These are phyloP conservation scores for Oryzias dopingdopingensis DNA, from an alignment of 2,797 vertebrate genomes.

Conservation along the genomic window DNA sequence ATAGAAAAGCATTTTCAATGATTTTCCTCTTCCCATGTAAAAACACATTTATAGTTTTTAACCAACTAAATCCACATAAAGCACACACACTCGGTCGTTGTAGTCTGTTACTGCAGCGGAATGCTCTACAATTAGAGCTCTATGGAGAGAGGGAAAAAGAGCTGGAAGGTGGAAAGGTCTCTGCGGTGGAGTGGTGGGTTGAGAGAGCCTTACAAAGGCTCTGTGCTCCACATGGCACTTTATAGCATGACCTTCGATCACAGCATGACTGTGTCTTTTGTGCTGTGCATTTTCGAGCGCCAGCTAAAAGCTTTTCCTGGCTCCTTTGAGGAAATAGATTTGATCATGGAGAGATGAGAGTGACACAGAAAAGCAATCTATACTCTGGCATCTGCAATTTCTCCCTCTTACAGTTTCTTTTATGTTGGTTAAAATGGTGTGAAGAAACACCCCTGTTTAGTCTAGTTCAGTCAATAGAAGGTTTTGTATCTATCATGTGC, in stretches of 20 bases:
- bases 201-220: conserved; percentile 62
- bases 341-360: conserved; percentile 68
- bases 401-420: conserved; percentile 24
- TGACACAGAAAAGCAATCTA: conserved; percentile 66
- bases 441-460: conserved; percentile 3
- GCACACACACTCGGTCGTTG: conserved; percentile 18
- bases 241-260: conserved; percentile 69
- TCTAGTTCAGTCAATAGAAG: conserved; percentile 10
- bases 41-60: neutral
- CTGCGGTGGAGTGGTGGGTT: conserved; percentile 30
- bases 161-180: conserved; percentile 53
- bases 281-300: conserved; percentile 56
- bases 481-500: conserved; percentile 10
- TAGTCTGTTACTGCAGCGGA: conserved; percentile 3
- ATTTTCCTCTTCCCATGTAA: neutral
- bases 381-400: conserved; percentile 51
- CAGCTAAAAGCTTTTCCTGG: conserved; percentile 68
- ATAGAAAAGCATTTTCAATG: neutral
- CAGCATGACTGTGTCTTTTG: conserved; percentile 65
- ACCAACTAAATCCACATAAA: conserved; percentile 17
- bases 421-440: conserved; percentile 12
- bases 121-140: conserved; percentile 17
- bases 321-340: conserved; percentile 73
- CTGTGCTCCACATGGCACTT: conserved; percentile 60
- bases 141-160: conserved; percentile 16